A percentile compares a stretch with the other conserved stretches of the same genome.
These are phyloP conservation scores for Poecilia wingei DNA, from an alignment of 2,797 vertebrate species.

Conservation along the genomic window DNA sequence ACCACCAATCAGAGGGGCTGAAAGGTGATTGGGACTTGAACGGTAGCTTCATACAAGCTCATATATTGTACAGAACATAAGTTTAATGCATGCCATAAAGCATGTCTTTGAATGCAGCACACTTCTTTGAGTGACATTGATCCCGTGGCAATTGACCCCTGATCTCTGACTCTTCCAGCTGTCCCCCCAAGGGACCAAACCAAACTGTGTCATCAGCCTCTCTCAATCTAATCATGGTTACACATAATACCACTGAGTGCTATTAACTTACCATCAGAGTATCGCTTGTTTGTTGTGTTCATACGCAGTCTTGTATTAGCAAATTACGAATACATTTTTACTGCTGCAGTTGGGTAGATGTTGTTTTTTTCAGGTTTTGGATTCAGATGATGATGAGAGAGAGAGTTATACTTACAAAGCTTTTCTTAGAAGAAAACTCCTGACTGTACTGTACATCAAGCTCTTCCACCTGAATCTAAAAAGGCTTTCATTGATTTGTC, in stretches of 20 bases:
- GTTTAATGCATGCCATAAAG: slow-evolving; percentile 25
- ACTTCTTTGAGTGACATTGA: slow-evolving; percentile 72
- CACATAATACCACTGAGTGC: slow-evolving; percentile 78
- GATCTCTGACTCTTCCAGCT: slow-evolving; percentile 69
- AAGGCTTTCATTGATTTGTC: slow-evolving; percentile 77
- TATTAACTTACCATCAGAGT: slow-evolving; percentile 77
- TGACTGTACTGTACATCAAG: slow-evolving; percentile 59
- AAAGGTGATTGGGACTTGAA: slow-evolving; percentile 1
- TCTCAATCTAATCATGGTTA: slow-evolving; percentile 77
- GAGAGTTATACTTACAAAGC: slow-evolving; percentile 45
- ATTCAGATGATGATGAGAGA: slow-evolving; percentile 26
- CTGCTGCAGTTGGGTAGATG: slow-evolving; percentile 31
- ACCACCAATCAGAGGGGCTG: neutral
- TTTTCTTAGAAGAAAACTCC: slow-evolving; percentile 41
- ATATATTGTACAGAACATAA: slow-evolving; percentile 27
- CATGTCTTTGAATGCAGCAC: slow-evolving; percentile 50
- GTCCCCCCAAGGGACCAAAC: slow-evolving; percentile 60
- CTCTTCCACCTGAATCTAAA: slow-evolving; percentile 52
- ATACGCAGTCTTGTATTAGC: slow-evolving; percentile 36
- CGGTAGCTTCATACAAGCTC: slow-evolving; percentile 14
- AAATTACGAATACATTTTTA: slow-evolving; percentile 45
- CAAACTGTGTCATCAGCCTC: slow-evolving; percentile 69
- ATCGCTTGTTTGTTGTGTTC: slow-evolving; percentile 48
- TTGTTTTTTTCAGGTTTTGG: slow-evolving; percentile 28
- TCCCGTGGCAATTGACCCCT: slow-evolving; percentile 72